Base-by-base conservation (phyloP, 2,797 vertebrate genomes). In the Phataginus tetradactyla region DNA sequence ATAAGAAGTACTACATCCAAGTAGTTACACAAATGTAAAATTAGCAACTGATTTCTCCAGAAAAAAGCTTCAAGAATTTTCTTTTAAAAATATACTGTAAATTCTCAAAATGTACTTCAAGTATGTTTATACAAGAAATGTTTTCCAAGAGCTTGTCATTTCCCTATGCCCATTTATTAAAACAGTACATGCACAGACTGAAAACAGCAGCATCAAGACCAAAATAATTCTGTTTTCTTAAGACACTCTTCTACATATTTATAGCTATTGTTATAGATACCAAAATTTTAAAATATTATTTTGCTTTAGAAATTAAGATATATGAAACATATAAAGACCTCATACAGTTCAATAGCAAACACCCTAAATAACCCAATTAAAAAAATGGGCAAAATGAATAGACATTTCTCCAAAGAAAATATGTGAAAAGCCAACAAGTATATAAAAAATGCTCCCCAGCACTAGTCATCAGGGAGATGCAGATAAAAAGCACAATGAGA, bases 291-390 rank as follows among this genome's bases (percentile, higher is more conserved):
- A 97, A 81, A 71, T 86, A 69, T 64, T 61, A 78, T 72, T 92
- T 92, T 90, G 13, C 69, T 95, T 92, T 42, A 55, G 49, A 96
- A 86, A 75, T 86, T 68, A 83, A 94, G 75, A 96, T 39, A 29
- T 72, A 29, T 51, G 51, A 75, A 49, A 27, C 12, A 51, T 49
- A n/a, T 12, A 51, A 75, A 75, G 18, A 53, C 21, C 49, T 75
- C 49, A n/a, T 21, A 75, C 11, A 53, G n/a, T 32, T 21, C 32
- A 75, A 51, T 18, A 53, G 72, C 7, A 34, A 34, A 51, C 61
- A 37, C 3, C 18, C 71, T 45, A 72, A 74, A 5, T n/a, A 51
- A 74, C 45, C 29, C 42, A 37, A 37, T 10, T 68, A 20, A 37
- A 45, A 69, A 69, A 69, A 69, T 25, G 68, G 23, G 37, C 68